These are phyloP conservation scores for Rambutsinella grinnellia DNA, from an alignment of 2,888 invertebrate species.

Conservation along the genomic window DNA sequence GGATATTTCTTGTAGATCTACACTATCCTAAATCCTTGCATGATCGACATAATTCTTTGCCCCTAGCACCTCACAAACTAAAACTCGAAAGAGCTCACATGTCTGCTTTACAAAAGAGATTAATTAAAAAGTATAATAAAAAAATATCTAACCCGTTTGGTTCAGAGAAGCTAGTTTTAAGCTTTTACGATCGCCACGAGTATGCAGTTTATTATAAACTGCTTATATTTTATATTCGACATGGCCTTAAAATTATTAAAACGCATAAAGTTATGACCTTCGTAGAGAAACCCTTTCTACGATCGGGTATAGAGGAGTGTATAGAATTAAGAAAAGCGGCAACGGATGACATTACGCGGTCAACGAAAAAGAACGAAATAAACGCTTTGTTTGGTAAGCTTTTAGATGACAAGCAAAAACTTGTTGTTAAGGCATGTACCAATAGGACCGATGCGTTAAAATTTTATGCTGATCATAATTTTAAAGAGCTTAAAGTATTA, in stretches of 20 bases:
- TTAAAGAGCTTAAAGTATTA: slow-evolving; percentile 3
- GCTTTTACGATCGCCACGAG: not conserved
- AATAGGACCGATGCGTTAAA: not conserved
- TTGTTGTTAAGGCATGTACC: not conserved
- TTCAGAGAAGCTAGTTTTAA: slow-evolving; percentile 5
- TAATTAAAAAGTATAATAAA: not conserved
- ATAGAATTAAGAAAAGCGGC: not conserved
- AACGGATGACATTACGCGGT: slow-evolving; percentile 1
- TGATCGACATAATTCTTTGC: not conserved
- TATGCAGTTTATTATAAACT: slow-evolving; percentile 20
- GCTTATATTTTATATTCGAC: not conserved
- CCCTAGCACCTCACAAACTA: not conserved
- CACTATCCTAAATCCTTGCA: not conserved
- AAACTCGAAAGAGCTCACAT: not conserved
- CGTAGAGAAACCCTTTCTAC: not conserved
- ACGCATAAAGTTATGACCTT: not conserved
- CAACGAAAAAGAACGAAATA: not conserved
- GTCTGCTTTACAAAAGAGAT: not conserved
- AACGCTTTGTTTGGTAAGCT: slow-evolving; percentile 12
- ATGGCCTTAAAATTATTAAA: not conserved
- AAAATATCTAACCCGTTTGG: not conserved
- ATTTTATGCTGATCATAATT: not conserved
- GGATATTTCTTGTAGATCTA: not conserved
- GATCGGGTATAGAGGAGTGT: not conserved
- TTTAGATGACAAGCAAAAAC: not conserved